Evolutionary conservation across 2,888 invertebrate genomes (phyloP).

Genomic region (Lasioglossum zephyrum): DNA sequence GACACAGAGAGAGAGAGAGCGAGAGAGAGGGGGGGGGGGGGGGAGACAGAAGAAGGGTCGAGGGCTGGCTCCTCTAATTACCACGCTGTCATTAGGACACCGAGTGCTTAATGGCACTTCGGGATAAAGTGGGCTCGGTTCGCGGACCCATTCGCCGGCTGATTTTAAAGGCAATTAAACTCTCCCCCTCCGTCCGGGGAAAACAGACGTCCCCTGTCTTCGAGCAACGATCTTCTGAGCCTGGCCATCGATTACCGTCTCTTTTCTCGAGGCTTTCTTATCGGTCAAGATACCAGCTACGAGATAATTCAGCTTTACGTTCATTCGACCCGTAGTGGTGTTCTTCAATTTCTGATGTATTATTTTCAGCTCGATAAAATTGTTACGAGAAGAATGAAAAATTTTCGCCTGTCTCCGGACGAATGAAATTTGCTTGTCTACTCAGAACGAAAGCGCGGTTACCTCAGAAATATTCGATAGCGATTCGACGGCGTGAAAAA

Average conservation of each 20-base stretch:
- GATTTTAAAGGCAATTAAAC: slow-evolving; percentile 74
- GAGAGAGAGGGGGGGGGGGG: not conserved
- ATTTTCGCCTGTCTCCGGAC: no score
- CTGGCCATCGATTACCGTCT: slow-evolving; percentile 28
- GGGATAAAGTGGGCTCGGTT: slow-evolving; percentile 68
- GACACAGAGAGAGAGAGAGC: not conserved
- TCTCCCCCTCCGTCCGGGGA: slow-evolving; percentile 29
- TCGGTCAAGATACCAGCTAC: not conserved
- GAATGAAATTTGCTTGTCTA: no score
- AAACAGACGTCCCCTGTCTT: slow-evolving; percentile 56
- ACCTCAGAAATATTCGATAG: not conserved
- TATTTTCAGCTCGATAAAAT: no score
- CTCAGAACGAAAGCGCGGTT: no score
- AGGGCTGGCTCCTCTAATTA: slow-evolving; percentile 68
- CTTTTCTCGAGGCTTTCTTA: slow-evolving; percentile 10
- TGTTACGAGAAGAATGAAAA: not conserved
- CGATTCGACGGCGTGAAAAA: not conserved
- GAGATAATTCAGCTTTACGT: not conserved
- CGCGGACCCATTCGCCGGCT: slow-evolving; percentile 65
- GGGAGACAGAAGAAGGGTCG: slow-evolving; percentile 9
- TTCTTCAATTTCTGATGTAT: not conserved
- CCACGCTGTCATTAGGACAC: slow-evolving; percentile 67
- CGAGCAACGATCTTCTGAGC: slow-evolving; percentile 29
- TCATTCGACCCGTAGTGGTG: not conserved
- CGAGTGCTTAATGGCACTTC: slow-evolving; percentile 72